Percentiles rank a stretch among this genome's conserved stretches.
These are phyloP conservation scores for Vespertilio murinus DNA, from an alignment of 2,797 vertebrate species.

Conservation along the genomic window DNA sequence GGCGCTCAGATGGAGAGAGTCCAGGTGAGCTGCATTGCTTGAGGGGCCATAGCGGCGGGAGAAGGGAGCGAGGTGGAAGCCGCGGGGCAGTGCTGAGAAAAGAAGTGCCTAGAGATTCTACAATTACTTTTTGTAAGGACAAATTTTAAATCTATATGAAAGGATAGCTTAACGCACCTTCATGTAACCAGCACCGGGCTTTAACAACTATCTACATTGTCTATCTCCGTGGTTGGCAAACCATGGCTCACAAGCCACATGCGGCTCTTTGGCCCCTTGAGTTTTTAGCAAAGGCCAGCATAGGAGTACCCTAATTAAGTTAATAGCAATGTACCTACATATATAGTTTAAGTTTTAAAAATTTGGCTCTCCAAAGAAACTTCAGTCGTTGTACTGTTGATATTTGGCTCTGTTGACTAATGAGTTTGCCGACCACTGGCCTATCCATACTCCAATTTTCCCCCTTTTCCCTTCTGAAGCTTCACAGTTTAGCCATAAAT, in stretches of 20 bases:
- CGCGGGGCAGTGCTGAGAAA: background rate
- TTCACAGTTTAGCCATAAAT: background rate
- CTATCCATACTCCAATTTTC: background rate
- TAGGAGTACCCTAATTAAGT: no score
- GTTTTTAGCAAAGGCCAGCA: no score
- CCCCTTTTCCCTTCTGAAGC: background rate
- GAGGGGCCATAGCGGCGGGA: background rate
- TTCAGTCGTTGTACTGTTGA: no score
- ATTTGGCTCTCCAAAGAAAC: no score
- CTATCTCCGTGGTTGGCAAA: background rate
- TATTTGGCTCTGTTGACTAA: no score
- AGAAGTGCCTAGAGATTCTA: background rate
- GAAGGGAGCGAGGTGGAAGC: background rate
- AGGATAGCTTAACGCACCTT: background rate
- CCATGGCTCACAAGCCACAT: no score
- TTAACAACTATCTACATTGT: background rate
- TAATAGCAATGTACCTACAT: no score
- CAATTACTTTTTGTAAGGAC: background rate
- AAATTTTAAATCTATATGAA: background rate
- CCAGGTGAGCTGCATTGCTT: background rate
- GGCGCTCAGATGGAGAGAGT: background rate
- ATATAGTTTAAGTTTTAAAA: no score
- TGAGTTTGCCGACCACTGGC: no score
- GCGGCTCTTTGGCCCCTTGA: no score
- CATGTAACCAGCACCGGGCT: background rate